phyloP scores from a whole-genome alignment of 2,113 vertebrate species.

The Actinemys pallida region DNA sequence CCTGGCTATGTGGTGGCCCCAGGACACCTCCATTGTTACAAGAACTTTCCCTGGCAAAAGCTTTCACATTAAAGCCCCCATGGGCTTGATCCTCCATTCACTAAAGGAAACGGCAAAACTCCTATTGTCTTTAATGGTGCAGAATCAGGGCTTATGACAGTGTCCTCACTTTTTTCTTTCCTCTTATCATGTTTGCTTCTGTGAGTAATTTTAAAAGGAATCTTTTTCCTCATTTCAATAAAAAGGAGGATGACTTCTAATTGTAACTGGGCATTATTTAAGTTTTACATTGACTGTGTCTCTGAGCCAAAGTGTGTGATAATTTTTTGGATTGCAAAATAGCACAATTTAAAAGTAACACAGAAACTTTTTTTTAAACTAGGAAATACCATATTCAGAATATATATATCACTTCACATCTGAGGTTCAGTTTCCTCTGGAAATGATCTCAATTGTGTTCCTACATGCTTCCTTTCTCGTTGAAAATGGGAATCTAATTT shows the following conservation, averaged over 20 bases:
- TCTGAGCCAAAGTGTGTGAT: not conserved
- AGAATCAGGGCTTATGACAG: not conserved
- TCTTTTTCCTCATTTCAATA: not conserved
- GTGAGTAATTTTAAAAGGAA: not conserved
- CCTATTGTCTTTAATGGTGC: not conserved
- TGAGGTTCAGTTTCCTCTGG: not conserved
- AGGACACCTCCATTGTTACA: accelerated
- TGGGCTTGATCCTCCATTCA: not conserved
- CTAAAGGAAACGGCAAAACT: not conserved
- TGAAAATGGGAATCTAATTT: constrained; percentile 20
- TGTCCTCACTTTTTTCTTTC: not conserved
- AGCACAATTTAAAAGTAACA: not conserved
- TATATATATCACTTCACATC: not conserved
- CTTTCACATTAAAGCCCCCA: not conserved
- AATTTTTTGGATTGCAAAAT: not conserved
- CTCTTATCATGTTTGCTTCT: not conserved
- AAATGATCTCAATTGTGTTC: not conserved
- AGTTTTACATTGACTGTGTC: not conserved
- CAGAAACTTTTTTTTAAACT: not conserved
- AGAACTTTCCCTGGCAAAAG: not conserved
- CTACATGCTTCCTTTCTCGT: not conserved
- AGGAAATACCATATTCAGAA: not conserved
- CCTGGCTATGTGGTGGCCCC: not conserved
- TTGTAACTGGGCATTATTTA: not conserved
- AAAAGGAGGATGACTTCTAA: not conserved